phyloP scores from a whole-genome alignment of 2,797 vertebrate species.

The Lepilemur ruficaudatus region DNA sequence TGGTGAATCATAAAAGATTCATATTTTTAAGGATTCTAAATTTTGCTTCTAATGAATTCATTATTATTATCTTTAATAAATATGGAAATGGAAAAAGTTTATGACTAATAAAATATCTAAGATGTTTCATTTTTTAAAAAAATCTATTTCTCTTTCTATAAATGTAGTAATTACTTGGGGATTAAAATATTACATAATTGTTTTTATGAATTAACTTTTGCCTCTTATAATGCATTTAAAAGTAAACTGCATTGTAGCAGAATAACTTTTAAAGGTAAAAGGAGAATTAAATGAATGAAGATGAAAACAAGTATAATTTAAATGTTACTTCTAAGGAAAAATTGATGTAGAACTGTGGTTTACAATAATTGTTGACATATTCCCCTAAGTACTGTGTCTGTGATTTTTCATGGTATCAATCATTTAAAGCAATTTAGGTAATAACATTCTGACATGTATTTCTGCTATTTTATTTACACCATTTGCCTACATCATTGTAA shows the following conservation, averaged over 20 bases:
- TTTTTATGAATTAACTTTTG: slow-evolving; percentile 49
- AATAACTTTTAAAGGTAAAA: slow-evolving; percentile 59
- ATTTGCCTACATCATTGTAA: slow-evolving; percentile 79
- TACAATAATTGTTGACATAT: slow-evolving; percentile 70
- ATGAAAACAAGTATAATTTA: slow-evolving; percentile 57
- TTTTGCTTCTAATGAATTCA: slow-evolving; percentile 39
- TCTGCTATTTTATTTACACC: slow-evolving; percentile 82
- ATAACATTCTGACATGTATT: slow-evolving; percentile 78
- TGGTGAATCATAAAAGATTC: slow-evolving; percentile 1
- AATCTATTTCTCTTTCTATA: neutral
- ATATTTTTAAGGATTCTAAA: slow-evolving; percentile 16
- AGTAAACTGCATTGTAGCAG: slow-evolving; percentile 48
- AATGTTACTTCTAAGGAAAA: slow-evolving; percentile 46
- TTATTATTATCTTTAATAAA: slow-evolving; percentile 24
- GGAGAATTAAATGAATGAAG: slow-evolving; percentile 40
- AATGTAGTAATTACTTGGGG: slow-evolving; percentile 36
- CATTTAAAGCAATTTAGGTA: slow-evolving; percentile 83
- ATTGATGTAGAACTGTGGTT: slow-evolving; percentile 68
- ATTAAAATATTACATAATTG: slow-evolving; percentile 45
- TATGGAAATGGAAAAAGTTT: slow-evolving; percentile 45
- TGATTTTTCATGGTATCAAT: slow-evolving; percentile 81
- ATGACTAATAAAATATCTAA: slow-evolving; percentile 10
- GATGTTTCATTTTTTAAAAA: neutral
- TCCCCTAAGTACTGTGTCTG: slow-evolving; percentile 73
- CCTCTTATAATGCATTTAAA: slow-evolving; percentile 35